These are phyloP conservation scores for Scortum barcoo DNA, from an alignment of 2,113 vertebrate species.

Conservation along the genomic window DNA sequence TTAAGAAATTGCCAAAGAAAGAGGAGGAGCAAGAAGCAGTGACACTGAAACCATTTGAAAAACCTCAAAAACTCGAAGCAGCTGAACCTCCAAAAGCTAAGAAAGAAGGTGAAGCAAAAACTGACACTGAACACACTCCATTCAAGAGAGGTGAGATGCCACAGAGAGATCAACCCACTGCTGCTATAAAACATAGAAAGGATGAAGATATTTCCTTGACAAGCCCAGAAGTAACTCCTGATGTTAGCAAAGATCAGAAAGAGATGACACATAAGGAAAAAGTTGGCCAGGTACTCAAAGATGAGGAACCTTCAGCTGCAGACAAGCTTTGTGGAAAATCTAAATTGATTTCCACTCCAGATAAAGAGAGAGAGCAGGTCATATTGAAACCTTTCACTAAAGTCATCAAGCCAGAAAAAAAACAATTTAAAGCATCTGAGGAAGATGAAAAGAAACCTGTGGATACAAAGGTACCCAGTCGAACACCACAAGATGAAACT, in stretches of 20 bases:
- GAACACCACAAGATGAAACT: conserved; percentile 14
- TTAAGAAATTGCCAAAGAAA: conserved; percentile 66
- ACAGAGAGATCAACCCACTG: conserved; percentile 36
- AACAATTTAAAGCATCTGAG: conserved; percentile 9
- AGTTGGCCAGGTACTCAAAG: conserved; percentile 37
- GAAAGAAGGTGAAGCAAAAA: conserved; percentile 47
- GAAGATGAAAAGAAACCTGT: conserved; percentile 27
- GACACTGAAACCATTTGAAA: conserved; percentile 73
- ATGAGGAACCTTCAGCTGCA: conserved; percentile 37
- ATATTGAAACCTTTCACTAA: conserved; percentile 63
- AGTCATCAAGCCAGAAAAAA: conserved; percentile 46
- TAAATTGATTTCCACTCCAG: conserved; percentile 36
- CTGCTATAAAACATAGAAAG: conserved; percentile 26
- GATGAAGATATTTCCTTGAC: conserved; percentile 1
- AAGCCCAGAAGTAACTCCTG: neutral
- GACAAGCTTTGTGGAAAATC: conserved; percentile 40
- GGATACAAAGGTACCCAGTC: conserved; percentile 27
- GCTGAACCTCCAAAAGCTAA: conserved; percentile 32
- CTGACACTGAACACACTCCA: conserved; percentile 17
- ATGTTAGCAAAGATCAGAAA: conserved; percentile 31
- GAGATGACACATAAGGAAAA: conserved; percentile 27
- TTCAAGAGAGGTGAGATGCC: conserved; percentile 41
- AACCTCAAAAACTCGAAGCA: conserved; percentile 52
- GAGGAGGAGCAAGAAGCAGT: conserved; percentile 67
- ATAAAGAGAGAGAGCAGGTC: conserved; percentile 55